phyloP scores from a whole-genome alignment of 2,113 vertebrate genomes.

The Muntiacus reevesi region DNA sequence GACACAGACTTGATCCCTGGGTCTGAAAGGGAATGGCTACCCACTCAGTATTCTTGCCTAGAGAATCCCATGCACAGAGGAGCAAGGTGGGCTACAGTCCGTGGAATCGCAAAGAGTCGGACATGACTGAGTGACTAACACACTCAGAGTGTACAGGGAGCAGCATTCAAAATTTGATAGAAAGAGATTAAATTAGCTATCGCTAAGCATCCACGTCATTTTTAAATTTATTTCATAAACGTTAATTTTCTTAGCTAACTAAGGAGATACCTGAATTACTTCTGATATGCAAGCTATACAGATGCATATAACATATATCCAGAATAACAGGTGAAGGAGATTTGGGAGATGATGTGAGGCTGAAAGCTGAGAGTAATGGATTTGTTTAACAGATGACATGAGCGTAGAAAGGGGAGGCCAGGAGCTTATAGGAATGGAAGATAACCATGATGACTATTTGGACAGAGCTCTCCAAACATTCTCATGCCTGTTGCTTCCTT shows the following conservation, averaged over 20 bases:
- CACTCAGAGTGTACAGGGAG: too few relatives aligned
- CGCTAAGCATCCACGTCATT: too few relatives aligned
- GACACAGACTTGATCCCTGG: too few relatives aligned
- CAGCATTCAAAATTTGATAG: not conserved
- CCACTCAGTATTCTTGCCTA: too few relatives aligned
- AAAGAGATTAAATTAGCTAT: too few relatives aligned
- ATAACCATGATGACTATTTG: not conserved
- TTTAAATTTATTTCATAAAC: not conserved
- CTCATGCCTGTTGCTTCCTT: not conserved
- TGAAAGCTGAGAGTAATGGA: not conserved
- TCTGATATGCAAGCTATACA: not conserved
- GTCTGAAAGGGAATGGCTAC: too few relatives aligned
- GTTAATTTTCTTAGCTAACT: not conserved
- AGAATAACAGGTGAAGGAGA: not conserved
- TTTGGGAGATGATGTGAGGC: rapidly evolving
- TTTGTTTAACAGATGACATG: not conserved
- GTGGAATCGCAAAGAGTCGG: too few relatives aligned
- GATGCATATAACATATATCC: rapidly evolving
- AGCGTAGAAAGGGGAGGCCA: not conserved
- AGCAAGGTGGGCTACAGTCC: too few relatives aligned
- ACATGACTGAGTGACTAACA: too few relatives aligned
- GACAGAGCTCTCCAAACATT: not conserved
- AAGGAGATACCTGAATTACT: not conserved
- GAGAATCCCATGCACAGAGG: too few relatives aligned
- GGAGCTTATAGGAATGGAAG: not conserved